phyloP scores from a whole-genome alignment of 1,140 invertebrate genomes.

The Melanaphis sacchari region DNA sequence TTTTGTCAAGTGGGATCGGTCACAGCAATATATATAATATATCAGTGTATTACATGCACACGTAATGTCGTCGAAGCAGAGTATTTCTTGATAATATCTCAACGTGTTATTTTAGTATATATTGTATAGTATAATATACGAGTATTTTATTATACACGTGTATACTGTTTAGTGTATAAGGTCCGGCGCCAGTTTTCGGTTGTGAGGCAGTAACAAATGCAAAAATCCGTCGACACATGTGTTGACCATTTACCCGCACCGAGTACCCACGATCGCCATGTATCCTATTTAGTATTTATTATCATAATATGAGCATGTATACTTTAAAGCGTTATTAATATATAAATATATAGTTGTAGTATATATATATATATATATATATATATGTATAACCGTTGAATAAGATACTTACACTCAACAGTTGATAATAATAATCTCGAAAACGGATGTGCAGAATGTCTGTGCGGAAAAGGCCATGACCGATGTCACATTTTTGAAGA shows the following conservation, averaged over 20 bases:
- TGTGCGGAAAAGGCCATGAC: background rate
- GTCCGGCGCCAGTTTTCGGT: background rate
- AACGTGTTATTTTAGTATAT: background rate
- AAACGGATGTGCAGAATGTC: background rate
- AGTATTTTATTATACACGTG: too few species aligned
- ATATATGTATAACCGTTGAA: background rate
- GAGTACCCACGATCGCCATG: background rate
- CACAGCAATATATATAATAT: background rate
- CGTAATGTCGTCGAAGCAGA: background rate
- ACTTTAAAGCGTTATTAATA: background rate
- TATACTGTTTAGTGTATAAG: background rate
- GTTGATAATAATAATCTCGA: background rate
- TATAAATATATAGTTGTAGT: too few species aligned
- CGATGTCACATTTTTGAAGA: background rate
- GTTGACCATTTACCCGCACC: background rate
- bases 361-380: too few species aligned
- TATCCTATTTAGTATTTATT: background rate
- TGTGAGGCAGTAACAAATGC: background rate
- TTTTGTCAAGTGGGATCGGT: background rate
- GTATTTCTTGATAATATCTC: background rate
- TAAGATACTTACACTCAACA: background rate
- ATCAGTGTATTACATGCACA: background rate
- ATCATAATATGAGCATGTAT: background rate
- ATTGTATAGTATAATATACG: background rate
- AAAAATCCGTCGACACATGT: background rate